Evolutionary conservation across 2,113 vertebrate species (phyloP), one percentile per base, ranked within the genome.

Genomic region (Ophthalmolycus amberensis): DNA sequence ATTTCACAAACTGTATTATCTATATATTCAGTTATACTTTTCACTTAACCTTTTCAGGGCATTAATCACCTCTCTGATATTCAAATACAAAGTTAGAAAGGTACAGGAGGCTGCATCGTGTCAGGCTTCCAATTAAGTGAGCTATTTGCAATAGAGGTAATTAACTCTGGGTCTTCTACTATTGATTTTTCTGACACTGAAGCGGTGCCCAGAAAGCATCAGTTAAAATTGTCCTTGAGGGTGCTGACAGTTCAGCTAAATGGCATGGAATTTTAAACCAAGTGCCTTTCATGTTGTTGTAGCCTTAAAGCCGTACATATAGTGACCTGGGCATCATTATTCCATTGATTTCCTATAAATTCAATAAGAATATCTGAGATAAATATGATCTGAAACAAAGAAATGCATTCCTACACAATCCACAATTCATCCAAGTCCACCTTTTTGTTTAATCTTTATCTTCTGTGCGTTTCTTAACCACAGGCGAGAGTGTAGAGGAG

Each of bases 401-500:
- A 37, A 50, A 62, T 40, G 14, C 3, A 10, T 22, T 70, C 6
- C 15, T 8, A 32, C 42, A 37, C 14, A 50, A 18, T 18, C 52
- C 11, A 32, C 11, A 63, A 10, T 50, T 62, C 20, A 48, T 27
- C 15, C 16, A 40, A 40, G 12, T 18, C 46, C 14, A n/a, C 3
- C 5, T 42, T 11, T 25, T 32, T 44, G 18, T 5, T 46, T 34
- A 3, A 0, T 59, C 9, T 42, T 54, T 0, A 48, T 29, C 12
- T 46, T 63, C 5, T 62, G 1, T 70, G 18, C 1, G 4, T 71
- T 80, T 9, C 37, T 60, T 52, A n/a, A 72, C n/a, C 34, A 8
- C 74, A 99, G 98, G 98, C 80, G 98, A 99, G 76, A 99, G 97
- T 2, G 97, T 99, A 64, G 98, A 99, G 80, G 97, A 99, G 83